phyloP scores from a whole-genome alignment of 1,140 invertebrate species.

The Mactra quadrangularis region DNA sequence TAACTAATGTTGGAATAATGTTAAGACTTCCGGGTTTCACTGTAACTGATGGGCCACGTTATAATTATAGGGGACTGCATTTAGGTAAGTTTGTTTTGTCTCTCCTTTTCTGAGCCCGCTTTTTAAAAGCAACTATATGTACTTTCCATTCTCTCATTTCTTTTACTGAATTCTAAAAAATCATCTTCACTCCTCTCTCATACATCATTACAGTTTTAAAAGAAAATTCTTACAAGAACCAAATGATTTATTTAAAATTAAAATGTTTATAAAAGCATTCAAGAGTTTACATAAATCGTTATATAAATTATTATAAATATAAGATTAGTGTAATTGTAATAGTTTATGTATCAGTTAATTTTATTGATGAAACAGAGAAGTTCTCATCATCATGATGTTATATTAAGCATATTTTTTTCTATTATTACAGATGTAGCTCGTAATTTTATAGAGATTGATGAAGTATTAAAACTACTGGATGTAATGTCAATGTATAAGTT shows the following conservation, averaged over 20 bases:
- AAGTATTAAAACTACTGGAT: slow-evolving; percentile 73
- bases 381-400: too few relatives aligned
- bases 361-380: too few relatives aligned
- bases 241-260: too few relatives aligned
- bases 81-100: slow-evolving; percentile 46
- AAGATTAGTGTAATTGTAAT: too few relatives aligned
- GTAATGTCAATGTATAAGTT: slow-evolving; percentile 79
- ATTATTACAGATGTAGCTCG: slow-evolving; percentile 76
- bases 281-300: too few relatives aligned
- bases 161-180: not conserved
- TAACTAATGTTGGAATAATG: not conserved
- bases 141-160: not conserved
- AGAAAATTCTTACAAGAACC: too few relatives aligned
- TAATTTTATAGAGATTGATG: slow-evolving; percentile 73
- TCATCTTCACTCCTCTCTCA: not conserved
- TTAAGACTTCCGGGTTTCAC: slow-evolving; percentile 54
- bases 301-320: too few relatives aligned
- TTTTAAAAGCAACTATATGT: not conserved
- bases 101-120: not conserved
- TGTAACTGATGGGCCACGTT: slow-evolving; percentile 74
- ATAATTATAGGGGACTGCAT: slow-evolving; percentile 74
- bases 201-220: too few relatives aligned
- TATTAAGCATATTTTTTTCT: too few relatives aligned
- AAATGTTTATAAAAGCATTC: too few relatives aligned
- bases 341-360: too few relatives aligned